phyloP scores from a whole-genome alignment of 2,797 vertebrate genomes.

The Tenualosa thibaudeaui region DNA sequence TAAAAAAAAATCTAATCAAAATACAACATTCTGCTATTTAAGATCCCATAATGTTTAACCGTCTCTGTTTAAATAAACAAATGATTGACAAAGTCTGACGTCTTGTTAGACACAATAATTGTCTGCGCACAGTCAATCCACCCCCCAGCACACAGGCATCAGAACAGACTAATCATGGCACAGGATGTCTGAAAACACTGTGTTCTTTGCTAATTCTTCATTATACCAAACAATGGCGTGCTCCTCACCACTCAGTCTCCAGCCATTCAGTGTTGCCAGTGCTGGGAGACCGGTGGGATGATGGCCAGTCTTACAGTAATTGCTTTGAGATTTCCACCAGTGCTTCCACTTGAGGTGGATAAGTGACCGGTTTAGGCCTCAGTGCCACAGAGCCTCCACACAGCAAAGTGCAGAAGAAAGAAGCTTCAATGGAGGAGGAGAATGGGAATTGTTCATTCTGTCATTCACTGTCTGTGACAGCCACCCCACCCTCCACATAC shows the following conservation, averaged over 20 bases:
- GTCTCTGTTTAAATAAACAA: background rate
- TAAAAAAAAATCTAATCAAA: background rate
- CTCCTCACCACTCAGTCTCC: conserved; percentile 4
- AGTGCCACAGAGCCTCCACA: conserved; percentile 57
- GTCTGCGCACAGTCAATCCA: background rate
- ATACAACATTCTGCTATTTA: background rate
- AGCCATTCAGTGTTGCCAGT: conserved; percentile 21
- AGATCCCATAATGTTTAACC: background rate
- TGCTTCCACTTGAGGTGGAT: conserved; percentile 61
- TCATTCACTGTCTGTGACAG: background rate
- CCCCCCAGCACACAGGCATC: background rate
- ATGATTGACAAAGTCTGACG: background rate
- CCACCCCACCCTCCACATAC: conserved; percentile 39
- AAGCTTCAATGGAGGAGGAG: conserved; percentile 59
- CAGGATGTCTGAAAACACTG: background rate
- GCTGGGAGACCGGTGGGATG: conserved; percentile 48
- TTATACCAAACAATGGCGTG: background rate
- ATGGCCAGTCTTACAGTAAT: conserved; percentile 58
- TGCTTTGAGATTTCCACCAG: conserved; percentile 59
- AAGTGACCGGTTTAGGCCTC: conserved; percentile 60
- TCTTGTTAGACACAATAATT: background rate
- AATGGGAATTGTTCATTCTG: conserved; percentile 56
- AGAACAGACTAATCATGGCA: background rate
- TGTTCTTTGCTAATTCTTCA: conserved; percentile 6
- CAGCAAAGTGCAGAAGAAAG: conserved; percentile 55